Conservation (phyloP, 2,113 vertebrate species). For the Ochotona princeps region DNA sequence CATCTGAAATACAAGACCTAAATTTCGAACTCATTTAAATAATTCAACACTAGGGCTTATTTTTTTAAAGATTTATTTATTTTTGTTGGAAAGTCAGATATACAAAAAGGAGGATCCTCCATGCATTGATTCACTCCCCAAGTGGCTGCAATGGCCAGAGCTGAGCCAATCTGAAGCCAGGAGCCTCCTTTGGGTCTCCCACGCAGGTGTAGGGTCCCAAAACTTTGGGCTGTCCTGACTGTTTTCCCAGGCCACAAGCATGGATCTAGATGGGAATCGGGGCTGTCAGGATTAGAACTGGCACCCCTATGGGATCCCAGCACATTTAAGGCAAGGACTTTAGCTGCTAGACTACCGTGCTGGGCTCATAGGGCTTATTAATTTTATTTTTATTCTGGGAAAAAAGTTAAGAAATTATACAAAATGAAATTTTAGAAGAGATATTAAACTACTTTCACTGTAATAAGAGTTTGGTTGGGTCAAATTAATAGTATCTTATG, state of each 20-base stretch:
- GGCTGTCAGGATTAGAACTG: too few relatives aligned
- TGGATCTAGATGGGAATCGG: too few relatives aligned
- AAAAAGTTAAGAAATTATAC: constrained; percentile 20
- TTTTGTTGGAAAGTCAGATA: constrained; percentile 23
- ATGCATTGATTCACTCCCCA: too few relatives aligned
- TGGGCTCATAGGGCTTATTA: not conserved
- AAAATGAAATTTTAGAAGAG: constrained; percentile 44
- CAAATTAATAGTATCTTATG: constrained; percentile 19
- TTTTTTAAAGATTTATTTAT: constrained; percentile 5
- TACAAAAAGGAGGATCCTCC: not conserved
- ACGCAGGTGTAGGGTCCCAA: too few relatives aligned
- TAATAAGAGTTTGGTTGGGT: not conserved
- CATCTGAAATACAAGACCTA: constrained; percentile 41
- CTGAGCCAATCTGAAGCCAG: too few relatives aligned
- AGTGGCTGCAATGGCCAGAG: too few relatives aligned
- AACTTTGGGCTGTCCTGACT: too few relatives aligned
- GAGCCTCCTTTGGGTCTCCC: too few relatives aligned
- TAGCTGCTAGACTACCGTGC: too few relatives aligned
- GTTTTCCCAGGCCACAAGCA: too few relatives aligned
- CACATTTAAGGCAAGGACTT: too few relatives aligned
- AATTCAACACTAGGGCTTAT: constrained; percentile 11
- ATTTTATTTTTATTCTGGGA: constrained; percentile 40
- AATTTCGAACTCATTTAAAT: constrained; percentile 53
- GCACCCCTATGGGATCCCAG: too few relatives aligned
- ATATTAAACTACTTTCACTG: constrained; percentile 50